Conservation (phyloP, 1,140 invertebrate species). For the Lysiphlebus fabarum region DNA sequence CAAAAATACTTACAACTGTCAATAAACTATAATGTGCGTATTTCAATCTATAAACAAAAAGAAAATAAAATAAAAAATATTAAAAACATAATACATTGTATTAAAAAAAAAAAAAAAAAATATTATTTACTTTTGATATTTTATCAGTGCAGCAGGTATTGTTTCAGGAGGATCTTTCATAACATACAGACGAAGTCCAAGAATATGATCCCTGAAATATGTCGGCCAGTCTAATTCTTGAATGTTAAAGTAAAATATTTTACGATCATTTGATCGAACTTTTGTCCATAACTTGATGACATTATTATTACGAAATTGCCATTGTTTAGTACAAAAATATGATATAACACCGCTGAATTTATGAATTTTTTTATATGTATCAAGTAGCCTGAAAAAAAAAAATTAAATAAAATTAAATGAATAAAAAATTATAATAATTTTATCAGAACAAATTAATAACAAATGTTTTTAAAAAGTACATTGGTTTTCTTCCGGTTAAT, state of each 20-base stretch:
- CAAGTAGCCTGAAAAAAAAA: slow-evolving; percentile 50
- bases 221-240: slow-evolving; percentile 48
- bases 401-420: slow-evolving; percentile 7
- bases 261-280: slow-evolving; percentile 52
- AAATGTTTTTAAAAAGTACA: slow-evolving; percentile 34
- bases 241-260: slow-evolving; percentile 52
- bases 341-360: slow-evolving; percentile 58
- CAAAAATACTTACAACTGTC: slow-evolving; percentile 6
- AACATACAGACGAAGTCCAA: slow-evolving; percentile 52
- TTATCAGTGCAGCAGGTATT: slow-evolving; percentile 31
- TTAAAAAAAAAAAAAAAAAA: slow-evolving; percentile 13
- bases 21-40: slow-evolving; percentile 24
- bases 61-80: background rate
- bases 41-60: slow-evolving; percentile 25
- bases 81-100: background rate
- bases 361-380: slow-evolving; percentile 58
- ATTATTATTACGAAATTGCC: slow-evolving; percentile 60
- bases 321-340: slow-evolving; percentile 61
- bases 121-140: slow-evolving; percentile 34
- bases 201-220: slow-evolving; percentile 49
- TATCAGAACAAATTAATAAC: background rate
- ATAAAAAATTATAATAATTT: slow-evolving; percentile 5
- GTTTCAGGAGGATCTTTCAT: slow-evolving; percentile 52
- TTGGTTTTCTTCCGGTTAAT: slow-evolving; percentile 46
- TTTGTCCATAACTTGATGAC: slow-evolving; percentile 53